Evolutionary conservation across 2,888 invertebrate genomes (phyloP).

Genomic region (Bruchidius siliquastri): DNA sequence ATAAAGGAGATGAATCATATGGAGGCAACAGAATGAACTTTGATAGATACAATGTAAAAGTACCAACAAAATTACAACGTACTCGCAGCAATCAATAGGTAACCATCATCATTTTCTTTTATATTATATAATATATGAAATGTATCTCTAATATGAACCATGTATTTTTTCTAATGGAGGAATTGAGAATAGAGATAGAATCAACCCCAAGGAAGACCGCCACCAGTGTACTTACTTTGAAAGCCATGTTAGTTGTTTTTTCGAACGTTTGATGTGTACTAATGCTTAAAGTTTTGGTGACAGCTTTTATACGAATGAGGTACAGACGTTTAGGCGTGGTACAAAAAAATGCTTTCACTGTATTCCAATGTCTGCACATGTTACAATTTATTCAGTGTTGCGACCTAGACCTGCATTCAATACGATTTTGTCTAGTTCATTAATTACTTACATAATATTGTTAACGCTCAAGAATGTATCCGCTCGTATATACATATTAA

Average conservation of each 20-base stretch:
- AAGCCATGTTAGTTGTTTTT: conserved; percentile 24
- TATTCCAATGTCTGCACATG: neutral
- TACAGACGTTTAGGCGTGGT: conserved; percentile 5
- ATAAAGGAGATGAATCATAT: too few species aligned
- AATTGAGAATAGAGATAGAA: neutral
- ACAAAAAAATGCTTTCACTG: conserved; percentile 2
- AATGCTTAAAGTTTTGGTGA: conserved; percentile 2
- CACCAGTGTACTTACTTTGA: conserved; percentile 29
- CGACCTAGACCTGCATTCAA: neutral
- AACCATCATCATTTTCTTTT: too few species aligned
- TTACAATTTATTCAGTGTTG: neutral
- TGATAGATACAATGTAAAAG: too few species aligned
- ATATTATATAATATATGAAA: too few species aligned
- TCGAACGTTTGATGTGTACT: conserved; percentile 13
- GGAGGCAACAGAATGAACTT: too few species aligned
- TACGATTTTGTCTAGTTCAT: neutral
- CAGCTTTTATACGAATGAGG: conserved; percentile 6
- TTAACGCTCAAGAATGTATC: neutral
- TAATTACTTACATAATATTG: neutral
- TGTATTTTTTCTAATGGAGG: too few species aligned
- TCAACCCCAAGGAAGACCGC: conserved; percentile 1
- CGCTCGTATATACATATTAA: neutral
- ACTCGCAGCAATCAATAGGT: too few species aligned
- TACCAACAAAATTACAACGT: too few species aligned
- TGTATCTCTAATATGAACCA: too few species aligned